A percentile compares a stretch with the other conserved stretches of the same genome.
Conservation (phyloP, 2,888 invertebrate genomes). For the Atrina japonica region DNA sequence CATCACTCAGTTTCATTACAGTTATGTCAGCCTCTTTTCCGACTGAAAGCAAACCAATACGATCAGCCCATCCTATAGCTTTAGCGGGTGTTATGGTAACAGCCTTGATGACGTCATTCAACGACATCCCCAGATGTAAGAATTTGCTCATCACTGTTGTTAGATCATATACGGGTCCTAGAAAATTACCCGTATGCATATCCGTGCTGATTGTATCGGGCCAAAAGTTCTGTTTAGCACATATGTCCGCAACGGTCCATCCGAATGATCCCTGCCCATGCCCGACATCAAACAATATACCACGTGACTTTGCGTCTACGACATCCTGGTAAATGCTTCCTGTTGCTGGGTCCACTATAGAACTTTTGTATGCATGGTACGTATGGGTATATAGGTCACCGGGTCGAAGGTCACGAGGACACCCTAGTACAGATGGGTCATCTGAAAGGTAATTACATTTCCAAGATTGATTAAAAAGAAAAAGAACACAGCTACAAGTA, state of each 20-base stretch:
- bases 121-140: slow-evolving; percentile 72
- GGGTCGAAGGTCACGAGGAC: slow-evolving; percentile 63
- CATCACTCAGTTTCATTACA: slow-evolving; percentile 62
- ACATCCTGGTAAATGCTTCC: slow-evolving; percentile 56
- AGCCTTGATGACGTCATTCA: slow-evolving; percentile 66
- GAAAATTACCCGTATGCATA: slow-evolving; percentile 63
- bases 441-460: neutral
- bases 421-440: slow-evolving; percentile 42
- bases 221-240: slow-evolving; percentile 63
- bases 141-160: slow-evolving; percentile 72
- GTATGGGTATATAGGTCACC: slow-evolving; percentile 76
- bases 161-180: slow-evolving; percentile 74
- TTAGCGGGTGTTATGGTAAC: slow-evolving; percentile 69
- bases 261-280: slow-evolving; percentile 74
- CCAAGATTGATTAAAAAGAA: no score
- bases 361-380: slow-evolving; percentile 58
- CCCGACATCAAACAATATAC: slow-evolving; percentile 73
- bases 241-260: slow-evolving; percentile 71
- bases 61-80: slow-evolving; percentile 54
- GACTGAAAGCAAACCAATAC: slow-evolving; percentile 56
- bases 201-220: slow-evolving; percentile 73
- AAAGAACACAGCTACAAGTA: no score
- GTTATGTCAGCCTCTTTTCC: slow-evolving; percentile 72
- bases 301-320: slow-evolving; percentile 65
- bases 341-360: slow-evolving; percentile 58